Percentiles rank a stretch among this genome's conserved stretches.
Evolutionary conservation across 2,888 invertebrate species (phyloP).

Genomic region (Mamestra brassicae): DNA sequence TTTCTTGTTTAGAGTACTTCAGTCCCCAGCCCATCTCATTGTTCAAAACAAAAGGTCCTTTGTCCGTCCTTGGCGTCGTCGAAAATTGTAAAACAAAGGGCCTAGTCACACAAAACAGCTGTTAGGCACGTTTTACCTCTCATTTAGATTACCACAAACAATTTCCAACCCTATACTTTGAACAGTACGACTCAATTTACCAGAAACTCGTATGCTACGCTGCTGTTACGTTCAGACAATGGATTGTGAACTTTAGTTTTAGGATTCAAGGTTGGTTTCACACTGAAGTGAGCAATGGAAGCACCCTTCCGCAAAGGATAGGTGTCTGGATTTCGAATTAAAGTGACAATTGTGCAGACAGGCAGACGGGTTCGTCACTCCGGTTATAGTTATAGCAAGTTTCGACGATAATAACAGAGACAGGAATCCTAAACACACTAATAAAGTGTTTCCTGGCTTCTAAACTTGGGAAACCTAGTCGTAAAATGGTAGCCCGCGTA

Average conservation of each 20-base stretch:
- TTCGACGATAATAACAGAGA: constrained; percentile 5
- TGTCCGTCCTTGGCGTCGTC: constrained; percentile 75
- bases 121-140: constrained; percentile 80
- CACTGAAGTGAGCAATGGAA: constrained; percentile 15
- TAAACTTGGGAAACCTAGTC: constrained; percentile 2
- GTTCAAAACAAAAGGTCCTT: constrained; percentile 69
- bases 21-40: constrained; percentile 51
- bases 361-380: constrained; percentile 48
- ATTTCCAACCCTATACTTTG: constrained; percentile 50
- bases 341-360: constrained; percentile 66
- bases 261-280: constrained; percentile 22
- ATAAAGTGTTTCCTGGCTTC: background rate
- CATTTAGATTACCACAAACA: constrained; percentile 32
- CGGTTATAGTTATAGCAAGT: constrained; percentile 44
- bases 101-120: constrained; percentile 82
- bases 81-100: constrained; percentile 81
- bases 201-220: background rate
- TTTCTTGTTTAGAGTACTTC: constrained; percentile 59
- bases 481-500: constrained; percentile 3
- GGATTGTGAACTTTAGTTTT: constrained; percentile 29
- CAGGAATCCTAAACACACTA: background rate
- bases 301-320: constrained; percentile 69
- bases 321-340: constrained; percentile 81
- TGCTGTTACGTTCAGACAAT: background rate
- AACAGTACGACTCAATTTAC: background rate